Evolutionary conservation across 2,113 vertebrate species (phyloP).

Genomic region (Bubalus kerabau): DNA sequence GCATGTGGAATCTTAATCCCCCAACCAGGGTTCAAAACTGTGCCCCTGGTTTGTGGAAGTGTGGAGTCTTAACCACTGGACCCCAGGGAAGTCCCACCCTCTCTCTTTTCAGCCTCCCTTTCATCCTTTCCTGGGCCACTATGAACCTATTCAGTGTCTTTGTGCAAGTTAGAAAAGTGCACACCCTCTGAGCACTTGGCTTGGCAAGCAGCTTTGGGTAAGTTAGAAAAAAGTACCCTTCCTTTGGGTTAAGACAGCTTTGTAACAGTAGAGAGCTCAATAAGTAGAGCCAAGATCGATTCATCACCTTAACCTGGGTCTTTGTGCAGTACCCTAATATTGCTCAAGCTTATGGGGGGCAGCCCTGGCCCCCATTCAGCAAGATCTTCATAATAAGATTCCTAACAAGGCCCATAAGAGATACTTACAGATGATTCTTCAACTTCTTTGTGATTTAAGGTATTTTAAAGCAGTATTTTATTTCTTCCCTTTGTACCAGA

Average conservation of each 20-base stretch:
- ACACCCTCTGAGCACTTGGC: background rate
- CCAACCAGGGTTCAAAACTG: background rate
- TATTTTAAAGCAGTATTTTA: background rate
- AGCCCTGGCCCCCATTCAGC: background rate
- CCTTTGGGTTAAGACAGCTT: background rate
- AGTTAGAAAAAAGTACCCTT: background rate
- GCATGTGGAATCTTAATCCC: background rate
- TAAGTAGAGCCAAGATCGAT: background rate
- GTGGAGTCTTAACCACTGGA: background rate
- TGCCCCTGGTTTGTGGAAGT: background rate
- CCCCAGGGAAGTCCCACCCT: background rate
- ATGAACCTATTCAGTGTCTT: background rate
- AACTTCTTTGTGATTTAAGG: background rate
- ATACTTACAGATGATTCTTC: background rate
- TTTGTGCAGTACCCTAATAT: background rate
- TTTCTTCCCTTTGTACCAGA: background rate
- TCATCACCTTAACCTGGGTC: background rate
- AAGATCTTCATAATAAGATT: background rate
- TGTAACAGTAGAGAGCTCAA: background rate
- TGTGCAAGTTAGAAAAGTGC: background rate
- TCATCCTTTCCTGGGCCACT: background rate
- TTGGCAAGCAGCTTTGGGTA: background rate
- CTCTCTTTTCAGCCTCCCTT: background rate
- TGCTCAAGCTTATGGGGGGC: background rate
- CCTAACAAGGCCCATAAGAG: background rate